Conservation (phyloP, 1,140 invertebrate species). For the Tribolium madens region DNA sequence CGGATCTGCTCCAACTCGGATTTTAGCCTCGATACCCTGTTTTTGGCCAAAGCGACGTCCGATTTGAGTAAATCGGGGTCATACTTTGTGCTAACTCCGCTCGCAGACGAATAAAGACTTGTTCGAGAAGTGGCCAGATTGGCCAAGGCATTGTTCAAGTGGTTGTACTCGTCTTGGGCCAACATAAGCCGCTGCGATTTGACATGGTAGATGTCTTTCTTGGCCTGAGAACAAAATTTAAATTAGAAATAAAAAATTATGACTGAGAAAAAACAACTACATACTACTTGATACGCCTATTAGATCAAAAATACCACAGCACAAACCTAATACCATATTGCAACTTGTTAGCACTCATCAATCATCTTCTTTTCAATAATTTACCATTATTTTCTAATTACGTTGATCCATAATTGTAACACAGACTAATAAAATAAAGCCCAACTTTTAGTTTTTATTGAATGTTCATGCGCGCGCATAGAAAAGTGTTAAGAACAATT, state of each 20-base stretch:
- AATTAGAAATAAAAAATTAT: not conserved
- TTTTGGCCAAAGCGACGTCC: constrained; percentile 90
- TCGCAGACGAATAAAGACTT: constrained; percentile 90
- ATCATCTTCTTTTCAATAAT: too few species aligned
- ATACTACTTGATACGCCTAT: too few species aligned
- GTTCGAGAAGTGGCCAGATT: constrained; percentile 86
- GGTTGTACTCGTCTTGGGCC: constrained; percentile 96
- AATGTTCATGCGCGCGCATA: too few species aligned
- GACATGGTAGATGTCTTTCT: constrained; percentile 95
- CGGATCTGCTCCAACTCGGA: constrained; percentile 92
- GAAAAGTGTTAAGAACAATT: too few species aligned
- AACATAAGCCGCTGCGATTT: constrained; percentile 93
- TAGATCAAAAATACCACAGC: too few species aligned
- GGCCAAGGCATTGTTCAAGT: constrained; percentile 88
- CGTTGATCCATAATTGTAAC: too few species aligned
- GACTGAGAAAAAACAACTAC: not conserved
- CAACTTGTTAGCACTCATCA: too few species aligned
- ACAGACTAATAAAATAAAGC: too few species aligned
- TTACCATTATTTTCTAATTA: too few species aligned
- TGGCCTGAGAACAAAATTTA: constrained; percentile 74
- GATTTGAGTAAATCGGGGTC: constrained; percentile 94
- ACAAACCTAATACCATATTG: too few species aligned
- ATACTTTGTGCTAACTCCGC: constrained; percentile 90
- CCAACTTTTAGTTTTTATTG: too few species aligned
- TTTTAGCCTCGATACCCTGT: constrained; percentile 88